These are phyloP conservation scores for Sinelater perroti DNA, from an alignment of 2,888 invertebrate genomes.

Conservation along the genomic window DNA sequence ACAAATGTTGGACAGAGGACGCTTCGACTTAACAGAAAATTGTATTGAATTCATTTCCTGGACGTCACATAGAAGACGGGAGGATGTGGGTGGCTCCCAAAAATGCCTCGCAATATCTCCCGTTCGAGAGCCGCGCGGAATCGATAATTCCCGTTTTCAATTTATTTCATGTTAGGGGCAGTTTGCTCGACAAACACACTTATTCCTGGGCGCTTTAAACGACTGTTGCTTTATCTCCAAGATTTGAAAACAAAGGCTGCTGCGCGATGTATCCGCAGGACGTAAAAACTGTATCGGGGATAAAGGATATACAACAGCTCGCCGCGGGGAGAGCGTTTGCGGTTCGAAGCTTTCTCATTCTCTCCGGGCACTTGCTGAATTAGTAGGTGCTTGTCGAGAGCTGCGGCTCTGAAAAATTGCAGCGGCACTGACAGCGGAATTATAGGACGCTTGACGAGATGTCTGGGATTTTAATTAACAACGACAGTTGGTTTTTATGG, in stretches of 20 bases:
- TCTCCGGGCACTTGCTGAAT: not conserved
- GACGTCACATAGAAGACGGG: not conserved
- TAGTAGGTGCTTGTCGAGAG: not conserved
- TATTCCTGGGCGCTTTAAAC: not conserved
- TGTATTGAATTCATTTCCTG: constrained; percentile 15
- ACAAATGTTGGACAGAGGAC: not conserved
- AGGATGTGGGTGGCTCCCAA: constrained; percentile 3
- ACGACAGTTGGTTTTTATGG: not conserved
- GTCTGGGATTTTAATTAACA: not conserved
- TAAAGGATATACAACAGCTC: not conserved
- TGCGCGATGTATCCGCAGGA: not conserved
- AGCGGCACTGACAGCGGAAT: not conserved
- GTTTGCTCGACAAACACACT: constrained; percentile 5
- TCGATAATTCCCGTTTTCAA: constrained; percentile 14
- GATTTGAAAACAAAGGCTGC: constrained; percentile 15
- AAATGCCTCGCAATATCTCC: not conserved
- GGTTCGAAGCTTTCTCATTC: not conserved
- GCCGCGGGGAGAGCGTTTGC: not conserved
- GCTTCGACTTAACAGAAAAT: not conserved
- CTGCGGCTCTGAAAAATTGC: not conserved
- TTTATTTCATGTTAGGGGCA: not conserved
- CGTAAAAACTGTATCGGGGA: not conserved
- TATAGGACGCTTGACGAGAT: not conserved
- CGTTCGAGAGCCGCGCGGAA: constrained; percentile 2
- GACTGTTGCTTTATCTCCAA: constrained; percentile 8